These are phyloP conservation scores for Chaetogeoica ovagalla DNA, from an alignment of 2,888 invertebrate genomes.

Conservation along the genomic window DNA sequence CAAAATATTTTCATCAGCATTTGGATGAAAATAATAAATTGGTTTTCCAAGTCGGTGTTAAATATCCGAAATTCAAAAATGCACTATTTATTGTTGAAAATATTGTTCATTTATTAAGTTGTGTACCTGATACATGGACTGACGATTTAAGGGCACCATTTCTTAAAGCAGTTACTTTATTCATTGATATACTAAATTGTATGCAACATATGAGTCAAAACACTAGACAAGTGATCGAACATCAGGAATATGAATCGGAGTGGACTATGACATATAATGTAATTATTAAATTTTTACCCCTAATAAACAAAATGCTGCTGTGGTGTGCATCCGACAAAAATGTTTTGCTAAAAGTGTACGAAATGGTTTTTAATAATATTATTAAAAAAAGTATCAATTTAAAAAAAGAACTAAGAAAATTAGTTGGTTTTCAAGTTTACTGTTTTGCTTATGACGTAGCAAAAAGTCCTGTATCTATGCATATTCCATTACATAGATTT, in stretches of 20 bases:
- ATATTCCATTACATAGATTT: constrained; percentile 66
- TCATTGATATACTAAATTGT: neutral
- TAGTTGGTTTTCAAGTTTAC: neutral
- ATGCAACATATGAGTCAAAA: neutral
- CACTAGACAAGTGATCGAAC: neutral
- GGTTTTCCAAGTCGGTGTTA: neutral
- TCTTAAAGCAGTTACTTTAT: neutral
- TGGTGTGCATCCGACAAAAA: neutral
- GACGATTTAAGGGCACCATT: neutral
- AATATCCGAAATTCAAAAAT: neutral
- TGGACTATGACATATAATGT: neutral
- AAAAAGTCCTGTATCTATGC: neutral
- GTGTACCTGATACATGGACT: constrained; percentile 79
- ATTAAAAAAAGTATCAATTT: no score
- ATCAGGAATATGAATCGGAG: neutral
- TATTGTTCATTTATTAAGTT: constrained; percentile 66
- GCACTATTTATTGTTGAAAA: neutral
- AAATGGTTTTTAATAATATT: no score
- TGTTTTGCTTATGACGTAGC: neutral
- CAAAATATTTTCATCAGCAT: neutral
- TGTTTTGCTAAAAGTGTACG: neutral
- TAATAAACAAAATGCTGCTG: neutral
- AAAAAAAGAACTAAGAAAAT: neutral
- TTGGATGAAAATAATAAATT: neutral
- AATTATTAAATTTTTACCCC: neutral